phyloP scores from a whole-genome alignment of 2,113 vertebrate genomes.

The Chaenocephalus aceratus region DNA sequence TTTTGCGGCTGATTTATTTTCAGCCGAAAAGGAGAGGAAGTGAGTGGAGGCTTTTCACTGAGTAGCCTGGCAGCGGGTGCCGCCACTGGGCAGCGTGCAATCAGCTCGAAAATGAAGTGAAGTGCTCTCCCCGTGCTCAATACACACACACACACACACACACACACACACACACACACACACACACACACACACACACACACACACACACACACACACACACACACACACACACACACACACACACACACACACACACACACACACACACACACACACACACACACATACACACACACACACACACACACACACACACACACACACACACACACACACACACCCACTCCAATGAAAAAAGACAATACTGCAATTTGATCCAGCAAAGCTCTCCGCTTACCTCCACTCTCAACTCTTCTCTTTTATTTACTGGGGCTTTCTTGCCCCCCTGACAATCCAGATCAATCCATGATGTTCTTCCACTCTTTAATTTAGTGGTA shows the following conservation, averaged over 20 bases:
- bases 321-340: too few relatives aligned
- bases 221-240: too few relatives aligned
- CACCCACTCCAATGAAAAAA: constrained; percentile 55
- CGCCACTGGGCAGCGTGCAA: constrained; percentile 60
- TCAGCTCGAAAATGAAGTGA: constrained; percentile 73
- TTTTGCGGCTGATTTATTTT: constrained; percentile 67
- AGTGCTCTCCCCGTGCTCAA: constrained; percentile 44
- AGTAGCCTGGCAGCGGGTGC: constrained; percentile 54
- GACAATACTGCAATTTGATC: constrained; percentile 75
- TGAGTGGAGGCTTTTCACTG: constrained; percentile 53
- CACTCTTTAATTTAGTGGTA: constrained; percentile 79
- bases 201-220: too few relatives aligned
- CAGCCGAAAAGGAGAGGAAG: constrained; percentile 44
- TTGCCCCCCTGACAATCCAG: constrained; percentile 52
- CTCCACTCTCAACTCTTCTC: constrained; percentile 59
- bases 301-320: too few relatives aligned
- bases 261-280: too few relatives aligned
- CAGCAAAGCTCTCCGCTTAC: constrained; percentile 66
- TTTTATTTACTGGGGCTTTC: constrained; percentile 65
- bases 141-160: constrained; percentile 33
- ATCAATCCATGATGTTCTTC: constrained; percentile 74
- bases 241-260: too few relatives aligned
- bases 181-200: too few relatives aligned
- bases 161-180: constrained; percentile 19
- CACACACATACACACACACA: too few relatives aligned